A percentile compares a stretch with the other conserved stretches of the same genome.
Conservation (phyloP, 2,888 invertebrate genomes). For the Callosobruchus maculatus region DNA sequence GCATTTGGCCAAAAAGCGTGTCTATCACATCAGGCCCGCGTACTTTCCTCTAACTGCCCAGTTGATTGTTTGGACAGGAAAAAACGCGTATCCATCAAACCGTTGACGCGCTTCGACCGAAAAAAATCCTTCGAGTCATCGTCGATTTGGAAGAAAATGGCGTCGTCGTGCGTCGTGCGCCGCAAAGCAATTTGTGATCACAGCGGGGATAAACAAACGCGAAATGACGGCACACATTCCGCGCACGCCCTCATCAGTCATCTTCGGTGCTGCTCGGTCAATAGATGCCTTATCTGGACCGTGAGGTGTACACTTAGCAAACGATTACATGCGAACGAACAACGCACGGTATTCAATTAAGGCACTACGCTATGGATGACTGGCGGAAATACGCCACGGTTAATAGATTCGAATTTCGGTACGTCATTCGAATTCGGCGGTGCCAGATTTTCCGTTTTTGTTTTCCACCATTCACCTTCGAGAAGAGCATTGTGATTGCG, state of each 20-base stretch:
- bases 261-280: slow-evolving; percentile 20
- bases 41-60: background rate
- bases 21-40: too few relatives aligned
- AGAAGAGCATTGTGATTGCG: too few relatives aligned
- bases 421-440: background rate
- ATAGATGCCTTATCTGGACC: slow-evolving; percentile 46
- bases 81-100: background rate
- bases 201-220: slow-evolving; percentile 61
- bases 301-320: slow-evolving; percentile 47
- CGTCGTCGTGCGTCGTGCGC: slow-evolving; percentile 44
- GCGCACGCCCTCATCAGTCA: slow-evolving; percentile 46
- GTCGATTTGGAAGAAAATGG: slow-evolving; percentile 20
- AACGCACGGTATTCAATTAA: slow-evolving; percentile 7
- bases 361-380: background rate
- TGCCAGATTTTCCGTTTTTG: background rate
- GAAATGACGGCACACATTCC: slow-evolving; percentile 59
- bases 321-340: slow-evolving; percentile 39
- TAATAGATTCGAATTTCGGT: background rate
- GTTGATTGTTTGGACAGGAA: background rate
- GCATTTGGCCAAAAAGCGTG: too few relatives aligned
- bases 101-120: background rate
- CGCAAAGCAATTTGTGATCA: slow-evolving; percentile 62
- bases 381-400: background rate
- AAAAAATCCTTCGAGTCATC: slow-evolving; percentile 5
- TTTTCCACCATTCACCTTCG: too few relatives aligned